A percentile compares a stretch with the other conserved stretches of the same genome.
phyloP scores from a whole-genome alignment of 2,113 vertebrate genomes.

The Promerops cafer region DNA sequence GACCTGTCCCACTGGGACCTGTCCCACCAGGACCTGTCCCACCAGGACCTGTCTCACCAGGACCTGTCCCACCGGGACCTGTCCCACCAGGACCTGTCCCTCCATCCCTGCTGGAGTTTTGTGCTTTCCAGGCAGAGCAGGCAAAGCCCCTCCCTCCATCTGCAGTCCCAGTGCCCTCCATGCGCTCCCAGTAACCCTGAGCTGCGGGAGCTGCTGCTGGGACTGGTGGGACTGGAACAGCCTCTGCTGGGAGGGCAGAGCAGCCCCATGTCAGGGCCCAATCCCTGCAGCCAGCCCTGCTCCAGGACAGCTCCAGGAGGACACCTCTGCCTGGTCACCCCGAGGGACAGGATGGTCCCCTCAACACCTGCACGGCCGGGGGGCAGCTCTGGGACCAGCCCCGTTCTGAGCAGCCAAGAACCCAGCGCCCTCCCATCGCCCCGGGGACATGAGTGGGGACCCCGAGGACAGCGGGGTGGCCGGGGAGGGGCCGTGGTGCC shows the following conservation, averaged over 20 bases:
- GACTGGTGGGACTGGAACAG: background rate
- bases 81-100: background rate
- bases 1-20: background rate
- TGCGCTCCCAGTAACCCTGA: rapidly evolving
- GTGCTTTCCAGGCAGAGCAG: background rate
- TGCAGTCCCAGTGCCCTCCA: rapidly evolving
- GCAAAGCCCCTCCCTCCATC: background rate
- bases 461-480: rapidly evolving
- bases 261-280: rapidly evolving
- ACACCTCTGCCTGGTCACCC: background rate
- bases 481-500: background rate
- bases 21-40: background rate
- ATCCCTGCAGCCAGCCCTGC: background rate
- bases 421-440: rapidly evolving
- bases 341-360: background rate
- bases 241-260: background rate
- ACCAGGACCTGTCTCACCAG: background rate
- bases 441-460: background rate
- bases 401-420: rapidly evolving
- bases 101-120: background rate
- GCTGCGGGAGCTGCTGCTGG: background rate
- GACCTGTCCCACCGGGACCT: background rate
- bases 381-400: background rate
- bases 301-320: background rate
- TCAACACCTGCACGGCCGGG: rapidly evolving